phyloP scores from a whole-genome alignment of 2,113 vertebrate species.

The Chrysemys picta region DNA sequence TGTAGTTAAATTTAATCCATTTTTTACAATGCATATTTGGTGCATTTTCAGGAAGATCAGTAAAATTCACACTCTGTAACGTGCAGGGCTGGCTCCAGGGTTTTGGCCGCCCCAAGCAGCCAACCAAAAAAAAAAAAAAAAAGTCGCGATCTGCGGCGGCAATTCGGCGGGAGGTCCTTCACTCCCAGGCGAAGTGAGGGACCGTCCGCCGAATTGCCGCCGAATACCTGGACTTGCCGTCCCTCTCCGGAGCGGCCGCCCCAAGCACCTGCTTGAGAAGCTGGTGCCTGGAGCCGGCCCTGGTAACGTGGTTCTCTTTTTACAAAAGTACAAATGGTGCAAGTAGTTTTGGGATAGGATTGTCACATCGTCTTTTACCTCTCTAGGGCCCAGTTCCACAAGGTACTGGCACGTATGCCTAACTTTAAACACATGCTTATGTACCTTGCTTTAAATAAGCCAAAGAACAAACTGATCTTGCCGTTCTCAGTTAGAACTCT shows the following conservation, averaged over 20 bases:
- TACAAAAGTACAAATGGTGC: background rate
- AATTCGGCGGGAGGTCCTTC: too few relatives aligned
- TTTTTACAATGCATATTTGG: background rate
- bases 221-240: too few relatives aligned
- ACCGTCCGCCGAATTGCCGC: too few relatives aligned
- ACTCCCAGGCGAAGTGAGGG: too few relatives aligned
- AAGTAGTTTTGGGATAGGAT: background rate
- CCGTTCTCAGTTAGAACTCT: background rate
- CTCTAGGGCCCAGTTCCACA: background rate
- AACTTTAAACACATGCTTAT: background rate
- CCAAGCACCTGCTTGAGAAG: too few relatives aligned
- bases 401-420: background rate
- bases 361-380: background rate
- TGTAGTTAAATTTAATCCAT: background rate
- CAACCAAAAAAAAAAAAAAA: too few relatives aligned
- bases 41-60: conserved; percentile 13
- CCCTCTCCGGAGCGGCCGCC: too few relatives aligned
- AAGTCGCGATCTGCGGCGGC: too few relatives aligned
- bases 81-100: too few relatives aligned
- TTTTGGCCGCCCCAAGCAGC: too few relatives aligned
- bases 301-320: background rate
- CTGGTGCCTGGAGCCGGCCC: too few relatives aligned
- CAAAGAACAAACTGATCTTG: conserved; percentile 4
- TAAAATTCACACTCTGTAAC: background rate
- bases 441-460: background rate